Evolutionary conservation across 2,888 invertebrate species (phyloP).

Genomic region (Ypsolopha scabrella): DNA sequence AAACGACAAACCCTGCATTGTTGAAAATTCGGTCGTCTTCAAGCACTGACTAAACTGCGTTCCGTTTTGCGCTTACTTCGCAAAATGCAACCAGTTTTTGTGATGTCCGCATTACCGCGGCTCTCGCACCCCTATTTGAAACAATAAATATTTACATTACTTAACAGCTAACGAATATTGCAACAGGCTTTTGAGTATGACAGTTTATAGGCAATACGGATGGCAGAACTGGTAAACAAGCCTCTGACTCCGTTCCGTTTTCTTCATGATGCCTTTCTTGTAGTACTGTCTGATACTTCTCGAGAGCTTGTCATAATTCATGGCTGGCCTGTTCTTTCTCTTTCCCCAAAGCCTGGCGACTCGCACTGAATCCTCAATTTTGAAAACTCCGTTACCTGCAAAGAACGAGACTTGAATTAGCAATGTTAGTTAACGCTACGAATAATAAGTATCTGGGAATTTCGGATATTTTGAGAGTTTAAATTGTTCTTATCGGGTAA

Average conservation of each 20-base stretch:
- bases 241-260: conserved; percentile 97
- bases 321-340: conserved; percentile 97
- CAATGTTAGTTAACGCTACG: conserved; percentile 34
- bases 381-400: conserved; percentile 90
- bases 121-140: conserved; percentile 33
- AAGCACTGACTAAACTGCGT: conserved; percentile 26
- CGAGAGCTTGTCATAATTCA: conserved; percentile 99
- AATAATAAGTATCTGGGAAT: too few species aligned
- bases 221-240: conserved; percentile 99
- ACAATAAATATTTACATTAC: conserved; percentile 20
- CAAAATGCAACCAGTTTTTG: conserved; percentile 47
- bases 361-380: conserved; percentile 97
- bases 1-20: conserved; percentile 20
- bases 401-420: conserved; percentile 15
- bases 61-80: conserved; percentile 33
- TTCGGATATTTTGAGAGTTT: too few species aligned
- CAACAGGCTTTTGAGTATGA: conserved; percentile 5
- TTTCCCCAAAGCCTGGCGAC: conserved; percentile 99
- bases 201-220: conserved; percentile 85
- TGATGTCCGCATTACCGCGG: conserved; percentile 64
- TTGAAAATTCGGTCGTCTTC: conserved; percentile 34
- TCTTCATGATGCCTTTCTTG: conserved; percentile 99
- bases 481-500: too few species aligned
- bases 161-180: conserved; percentile 20
- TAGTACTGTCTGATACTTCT: conserved; percentile 98